A percentile compares a stretch with the other conserved stretches of the same genome.
Conservation (phyloP, 2,113 vertebrate species). For the Brachyhypopomus occidentalis region DNA sequence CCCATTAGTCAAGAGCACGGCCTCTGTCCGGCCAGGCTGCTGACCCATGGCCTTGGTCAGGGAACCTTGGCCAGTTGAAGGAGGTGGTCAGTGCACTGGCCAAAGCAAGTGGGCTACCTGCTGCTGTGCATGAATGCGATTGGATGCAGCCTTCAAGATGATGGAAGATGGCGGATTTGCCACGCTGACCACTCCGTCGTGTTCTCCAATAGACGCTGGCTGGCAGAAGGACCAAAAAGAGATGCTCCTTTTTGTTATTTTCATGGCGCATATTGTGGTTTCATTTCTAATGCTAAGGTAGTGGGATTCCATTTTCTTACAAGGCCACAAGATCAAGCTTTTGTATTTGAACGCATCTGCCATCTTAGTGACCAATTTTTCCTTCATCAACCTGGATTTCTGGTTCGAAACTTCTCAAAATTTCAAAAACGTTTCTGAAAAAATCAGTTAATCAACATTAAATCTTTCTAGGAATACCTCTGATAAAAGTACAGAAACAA, state of each 20-base stretch:
- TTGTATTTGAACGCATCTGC: slow-evolving; percentile 43
- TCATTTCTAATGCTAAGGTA: slow-evolving; percentile 31
- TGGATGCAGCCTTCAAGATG: slow-evolving; percentile 87
- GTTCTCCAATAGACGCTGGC: slow-evolving; percentile 46
- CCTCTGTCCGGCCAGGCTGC: slow-evolving; percentile 78
- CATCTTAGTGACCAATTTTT: neutral
- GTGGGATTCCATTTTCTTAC: slow-evolving; percentile 8
- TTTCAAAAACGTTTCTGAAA: slow-evolving; percentile 5
- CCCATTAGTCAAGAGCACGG: slow-evolving; percentile 78
- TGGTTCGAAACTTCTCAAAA: neutral
- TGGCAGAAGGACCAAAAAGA: slow-evolving; percentile 56
- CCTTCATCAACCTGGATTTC: neutral
- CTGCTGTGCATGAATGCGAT: slow-evolving; percentile 90
- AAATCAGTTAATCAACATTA: neutral
- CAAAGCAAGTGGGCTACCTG: slow-evolving; percentile 88
- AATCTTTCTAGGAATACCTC: neutral
- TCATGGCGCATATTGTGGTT: slow-evolving; percentile 55
- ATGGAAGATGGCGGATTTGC: slow-evolving; percentile 82
- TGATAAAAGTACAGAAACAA: neutral
- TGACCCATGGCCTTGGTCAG: slow-evolving; percentile 85
- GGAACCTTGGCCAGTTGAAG: slow-evolving; percentile 77
- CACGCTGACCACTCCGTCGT: slow-evolving; percentile 75
- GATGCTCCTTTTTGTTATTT: slow-evolving; percentile 61
- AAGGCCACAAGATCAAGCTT: slow-evolving; percentile 31
- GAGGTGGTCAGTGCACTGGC: slow-evolving; percentile 71